Evolutionary conservation across 2,797 vertebrate species (phyloP).

Genomic region (Sebastes melanostomus): DNA sequence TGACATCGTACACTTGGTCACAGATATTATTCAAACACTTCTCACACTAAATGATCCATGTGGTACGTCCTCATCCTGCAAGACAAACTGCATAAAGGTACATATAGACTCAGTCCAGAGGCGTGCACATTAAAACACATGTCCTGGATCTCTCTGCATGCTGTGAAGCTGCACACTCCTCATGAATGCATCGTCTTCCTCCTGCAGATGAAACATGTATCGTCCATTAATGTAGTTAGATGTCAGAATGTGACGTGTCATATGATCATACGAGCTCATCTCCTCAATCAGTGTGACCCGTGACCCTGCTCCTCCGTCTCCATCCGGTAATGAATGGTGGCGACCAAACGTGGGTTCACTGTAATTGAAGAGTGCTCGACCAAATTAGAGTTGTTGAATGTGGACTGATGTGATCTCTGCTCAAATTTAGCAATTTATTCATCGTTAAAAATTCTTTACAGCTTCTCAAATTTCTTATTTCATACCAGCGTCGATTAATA

Average conservation of each 20-base stretch:
- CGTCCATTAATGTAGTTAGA: constrained; percentile 19
- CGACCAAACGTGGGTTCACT: background rate
- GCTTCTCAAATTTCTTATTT: background rate
- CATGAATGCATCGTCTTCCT: background rate
- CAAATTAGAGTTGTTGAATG: background rate
- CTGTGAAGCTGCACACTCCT: background rate
- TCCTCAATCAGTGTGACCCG: constrained; percentile 28
- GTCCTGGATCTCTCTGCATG: background rate
- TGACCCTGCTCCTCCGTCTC: background rate
- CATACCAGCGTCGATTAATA: background rate
- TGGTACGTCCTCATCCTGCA: background rate
- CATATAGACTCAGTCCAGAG: background rate
- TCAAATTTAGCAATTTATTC: background rate
- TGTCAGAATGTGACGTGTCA: background rate
- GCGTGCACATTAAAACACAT: background rate
- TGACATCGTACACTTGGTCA: no score
- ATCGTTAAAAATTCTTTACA: background rate
- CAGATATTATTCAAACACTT: no score
- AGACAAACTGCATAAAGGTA: background rate
- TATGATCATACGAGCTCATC: constrained; percentile 10
- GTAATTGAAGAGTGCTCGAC: background rate
- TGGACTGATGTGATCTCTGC: background rate
- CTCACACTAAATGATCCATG: no score
- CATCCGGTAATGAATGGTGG: constrained; percentile 6
- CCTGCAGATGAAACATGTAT: constrained; percentile 16